Evolutionary conservation across 2,888 invertebrate genomes (phyloP), one percentile per base, ranked within the genome.

Genomic region (Drosophila recens): DNA sequence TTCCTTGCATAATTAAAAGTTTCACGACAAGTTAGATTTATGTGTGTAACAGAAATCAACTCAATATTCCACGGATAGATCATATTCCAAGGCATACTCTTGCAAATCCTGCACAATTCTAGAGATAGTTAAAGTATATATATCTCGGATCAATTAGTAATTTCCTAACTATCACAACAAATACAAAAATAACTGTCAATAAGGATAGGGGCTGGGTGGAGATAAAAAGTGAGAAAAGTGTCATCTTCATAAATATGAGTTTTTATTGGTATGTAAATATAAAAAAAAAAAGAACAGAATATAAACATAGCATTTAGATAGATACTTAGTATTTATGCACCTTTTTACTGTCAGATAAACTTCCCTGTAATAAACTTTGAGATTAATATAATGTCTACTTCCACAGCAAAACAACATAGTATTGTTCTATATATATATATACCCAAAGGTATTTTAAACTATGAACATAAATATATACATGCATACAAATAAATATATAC

Each of bases 351-450:
- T 42, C 51, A 51, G 42, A 48, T 40, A 53, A 62, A 33, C 51
- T 62, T 56, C 36, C 58, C n/a, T 23, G 23, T 54, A 34, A 15
- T 51, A 13, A 27, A 53, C 66, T 43, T 45, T 48, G 15, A 52
- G 27, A 63, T 46, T 63, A 9, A 46, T 43, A 49, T 3, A 54
- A 51, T 10, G 38, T 9, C 30, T 34, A 48, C 73, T 73, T 73
- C 77, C 73, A 59, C 30, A 51, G 49, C 49, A 33, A 63, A 63
- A 58, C 40, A 58, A 17, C 27, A 30, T 76, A 76, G 57, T 70
- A 76, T 72, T 72, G 43, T 48, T 76, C 34, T 36, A 49, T 36
- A 20, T 51, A 5, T n/a, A n/a, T 8, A 30, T 30, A 30, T n/a
- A n/a, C 36, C 46, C 4, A 48, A 58, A 46, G 58, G 58, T 58